These are phyloP conservation scores for Eristalinus aeneus DNA, from an alignment of 2,888 invertebrate genomes.

Conservation along the genomic window DNA sequence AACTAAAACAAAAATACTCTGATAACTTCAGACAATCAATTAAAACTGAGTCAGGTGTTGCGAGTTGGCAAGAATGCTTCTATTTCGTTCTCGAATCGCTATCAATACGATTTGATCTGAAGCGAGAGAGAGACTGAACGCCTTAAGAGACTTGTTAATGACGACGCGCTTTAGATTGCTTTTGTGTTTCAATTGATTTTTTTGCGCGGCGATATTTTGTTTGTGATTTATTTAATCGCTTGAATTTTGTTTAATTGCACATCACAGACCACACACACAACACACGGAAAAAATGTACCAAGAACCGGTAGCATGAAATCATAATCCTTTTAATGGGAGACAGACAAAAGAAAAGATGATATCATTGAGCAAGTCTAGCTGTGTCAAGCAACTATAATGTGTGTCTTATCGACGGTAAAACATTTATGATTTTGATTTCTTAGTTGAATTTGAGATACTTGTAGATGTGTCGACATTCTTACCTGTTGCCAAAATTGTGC, in stretches of 20 bases:
- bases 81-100: slow-evolving; percentile 27
- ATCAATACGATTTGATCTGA: slow-evolving; percentile 52
- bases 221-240: slow-evolving; percentile 1
- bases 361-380: neutral
- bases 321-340: slow-evolving; percentile 17
- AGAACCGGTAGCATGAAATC: slow-evolving; percentile 40
- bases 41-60: slow-evolving; percentile 56
- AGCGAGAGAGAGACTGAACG: neutral
- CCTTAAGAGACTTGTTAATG: neutral
- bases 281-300: neutral
- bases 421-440: neutral
- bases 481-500: slow-evolving; percentile 99
- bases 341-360: slow-evolving; percentile 8
- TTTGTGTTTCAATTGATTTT: slow-evolving; percentile 3
- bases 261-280: neutral
- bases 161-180: neutral
- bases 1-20: slow-evolving; percentile 20
- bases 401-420: slow-evolving; percentile 41
- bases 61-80: neutral
- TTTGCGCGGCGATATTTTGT: slow-evolving; percentile 7
- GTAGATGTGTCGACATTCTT: slow-evolving; percentile 78
- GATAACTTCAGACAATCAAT: slow-evolving; percentile 42
- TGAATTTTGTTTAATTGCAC: slow-evolving; percentile 2
- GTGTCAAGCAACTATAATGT: neutral
- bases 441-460: neutral